Evolutionary conservation across 2,113 vertebrate genomes (phyloP).

Genomic region (Eleginops maclovinus): DNA sequence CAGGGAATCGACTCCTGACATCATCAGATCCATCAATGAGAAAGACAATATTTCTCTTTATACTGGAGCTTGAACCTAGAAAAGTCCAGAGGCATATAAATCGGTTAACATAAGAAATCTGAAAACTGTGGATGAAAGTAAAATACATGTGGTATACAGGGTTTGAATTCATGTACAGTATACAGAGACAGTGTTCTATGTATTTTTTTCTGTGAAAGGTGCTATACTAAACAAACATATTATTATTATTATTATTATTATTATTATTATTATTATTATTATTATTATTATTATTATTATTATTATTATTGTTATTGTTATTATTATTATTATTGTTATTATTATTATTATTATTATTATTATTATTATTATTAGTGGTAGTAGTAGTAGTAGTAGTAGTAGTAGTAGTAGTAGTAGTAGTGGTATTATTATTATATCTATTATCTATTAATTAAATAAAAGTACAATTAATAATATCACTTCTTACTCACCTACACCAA

Average conservation of each 20-base stretch:
- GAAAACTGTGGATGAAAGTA: neutral
- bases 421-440: no score
- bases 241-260: no score
- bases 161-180: neutral
- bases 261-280: no score
- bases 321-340: no score
- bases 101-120: neutral
- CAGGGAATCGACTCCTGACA: slow-evolving; percentile 72
- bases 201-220: no score
- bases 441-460: neutral
- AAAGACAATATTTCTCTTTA: slow-evolving; percentile 82
- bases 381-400: no score
- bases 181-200: neutral
- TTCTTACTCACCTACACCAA: slow-evolving; percentile 70
- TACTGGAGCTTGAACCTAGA: slow-evolving; percentile 62
- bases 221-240: no score
- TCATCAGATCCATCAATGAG: slow-evolving; percentile 86
- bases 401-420: no score
- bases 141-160: neutral
- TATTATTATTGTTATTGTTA: no score
- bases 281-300: no score
- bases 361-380: no score
- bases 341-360: no score
- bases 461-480: neutral
- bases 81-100: slow-evolving; percentile 31